A percentile compares a stretch with the other conserved stretches of the same genome.
These are phyloP conservation scores for Lepidurus apus DNA, from an alignment of 1,140 invertebrate genomes.

Conservation along the genomic window DNA sequence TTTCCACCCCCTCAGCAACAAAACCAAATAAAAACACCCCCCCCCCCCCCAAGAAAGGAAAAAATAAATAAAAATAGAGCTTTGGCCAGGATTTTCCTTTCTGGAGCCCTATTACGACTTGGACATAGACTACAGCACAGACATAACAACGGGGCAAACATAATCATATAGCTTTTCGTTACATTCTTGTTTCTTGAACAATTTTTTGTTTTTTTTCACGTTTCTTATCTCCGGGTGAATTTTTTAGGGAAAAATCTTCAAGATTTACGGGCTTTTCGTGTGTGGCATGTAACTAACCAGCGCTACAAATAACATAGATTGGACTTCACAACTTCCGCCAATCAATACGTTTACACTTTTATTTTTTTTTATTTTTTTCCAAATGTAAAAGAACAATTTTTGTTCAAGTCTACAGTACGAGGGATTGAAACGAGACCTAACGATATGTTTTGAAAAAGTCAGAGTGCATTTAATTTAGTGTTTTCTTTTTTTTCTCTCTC, in stretches of 20 bases:
- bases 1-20: too few relatives aligned
- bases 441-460: too few relatives aligned
- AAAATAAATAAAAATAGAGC: not conserved
- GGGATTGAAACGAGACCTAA: not conserved
- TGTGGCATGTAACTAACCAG: not conserved
- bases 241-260: not conserved
- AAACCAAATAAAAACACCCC: too few relatives aligned
- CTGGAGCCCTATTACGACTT: not conserved
- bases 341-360: conserved; percentile 14
- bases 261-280: not conserved
- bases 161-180: conserved; percentile 5
- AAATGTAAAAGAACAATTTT: not conserved
- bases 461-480: not conserved
- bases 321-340: not conserved
- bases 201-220: not conserved
- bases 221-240: not conserved
- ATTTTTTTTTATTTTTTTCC: too few relatives aligned
- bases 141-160: not conserved
- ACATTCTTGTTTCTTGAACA: not conserved
- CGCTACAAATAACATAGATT: not conserved
- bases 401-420: not conserved
- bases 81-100: not conserved
- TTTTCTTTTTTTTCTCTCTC: not conserved
- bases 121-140: not conserved
- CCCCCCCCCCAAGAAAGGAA: not conserved